Percentiles rank a stretch among this genome's conserved stretches.
phyloP scores from a whole-genome alignment of 2,888 invertebrate species.

The Tetropium fuscum region DNA sequence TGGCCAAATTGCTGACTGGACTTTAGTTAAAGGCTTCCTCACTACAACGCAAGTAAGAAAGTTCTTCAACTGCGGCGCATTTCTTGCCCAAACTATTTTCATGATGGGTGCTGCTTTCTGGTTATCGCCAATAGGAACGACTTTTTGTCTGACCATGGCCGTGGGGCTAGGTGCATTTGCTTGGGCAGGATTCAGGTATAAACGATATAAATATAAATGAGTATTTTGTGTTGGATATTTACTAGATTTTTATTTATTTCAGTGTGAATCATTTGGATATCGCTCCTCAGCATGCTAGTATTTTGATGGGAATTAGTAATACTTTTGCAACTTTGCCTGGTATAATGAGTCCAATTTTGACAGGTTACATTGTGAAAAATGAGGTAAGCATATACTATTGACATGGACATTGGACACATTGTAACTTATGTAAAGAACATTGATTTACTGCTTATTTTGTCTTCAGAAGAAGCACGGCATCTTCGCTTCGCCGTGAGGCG shows the following conservation, averaged over 20 bases:
- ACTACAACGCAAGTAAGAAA: conserved; percentile 80
- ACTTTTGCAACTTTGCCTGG: conserved; percentile 51
- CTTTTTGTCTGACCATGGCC: conserved; percentile 88
- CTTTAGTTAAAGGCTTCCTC: conserved; percentile 73
- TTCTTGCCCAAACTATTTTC: conserved; percentile 84
- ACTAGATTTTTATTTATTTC: not conserved
- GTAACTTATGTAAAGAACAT: too few relatives aligned
- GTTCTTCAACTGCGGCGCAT: conserved; percentile 79
- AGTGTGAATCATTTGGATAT: conserved; percentile 51
- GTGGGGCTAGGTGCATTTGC: conserved; percentile 93
- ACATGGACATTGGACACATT: too few relatives aligned
- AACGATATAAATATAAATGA: too few relatives aligned
- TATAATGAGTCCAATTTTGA: conserved; percentile 48
- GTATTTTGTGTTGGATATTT: too few relatives aligned
- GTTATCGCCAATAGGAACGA: conserved; percentile 73
- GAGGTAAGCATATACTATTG: too few relatives aligned
- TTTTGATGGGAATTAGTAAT: conserved; percentile 49
- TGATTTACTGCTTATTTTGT: too few relatives aligned
- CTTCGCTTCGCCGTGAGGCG: too few relatives aligned
- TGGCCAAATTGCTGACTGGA: conserved; percentile 86
- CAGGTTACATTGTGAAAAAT: conserved; percentile 47
- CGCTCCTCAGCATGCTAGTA: conserved; percentile 49
- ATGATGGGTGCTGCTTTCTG: conserved; percentile 87
- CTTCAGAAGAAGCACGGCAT: too few relatives aligned
- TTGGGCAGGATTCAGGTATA: conserved; percentile 90